Conservation (phyloP, 2,797 vertebrate species). For the Notamacropus eugenii region DNA sequence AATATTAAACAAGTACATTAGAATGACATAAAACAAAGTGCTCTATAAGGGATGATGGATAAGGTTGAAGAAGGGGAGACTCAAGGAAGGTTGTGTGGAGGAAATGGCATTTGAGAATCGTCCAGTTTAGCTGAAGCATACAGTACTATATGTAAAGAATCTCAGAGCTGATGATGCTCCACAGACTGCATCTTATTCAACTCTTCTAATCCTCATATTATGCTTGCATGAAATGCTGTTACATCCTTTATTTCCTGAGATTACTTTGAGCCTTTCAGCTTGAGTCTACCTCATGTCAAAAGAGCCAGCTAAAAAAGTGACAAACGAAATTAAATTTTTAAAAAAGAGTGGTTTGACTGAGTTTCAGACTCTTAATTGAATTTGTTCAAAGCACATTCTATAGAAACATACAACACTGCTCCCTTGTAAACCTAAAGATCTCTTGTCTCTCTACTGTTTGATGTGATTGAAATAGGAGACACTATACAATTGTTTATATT, state of each 20-base stretch:
- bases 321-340: background rate
- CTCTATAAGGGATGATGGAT: too few species aligned
- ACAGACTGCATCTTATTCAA: background rate
- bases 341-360: background rate
- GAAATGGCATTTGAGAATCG: too few species aligned
- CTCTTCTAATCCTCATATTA: background rate
- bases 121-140: too few species aligned
- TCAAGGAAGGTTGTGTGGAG: too few species aligned
- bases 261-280: background rate
- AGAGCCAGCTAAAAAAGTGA: background rate
- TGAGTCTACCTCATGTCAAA: background rate
- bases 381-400: background rate
- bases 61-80: too few species aligned
- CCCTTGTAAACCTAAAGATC: background rate
- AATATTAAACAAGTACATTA: too few species aligned
- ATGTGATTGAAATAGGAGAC: background rate
- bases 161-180: background rate
- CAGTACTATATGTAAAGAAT: too few species aligned
- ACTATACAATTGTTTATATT: background rate
- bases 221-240: background rate
- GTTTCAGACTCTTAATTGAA: background rate
- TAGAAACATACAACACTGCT: background rate
- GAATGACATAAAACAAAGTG: too few species aligned
- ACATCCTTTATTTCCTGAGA: background rate
- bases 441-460: background rate